Evolutionary conservation across 2,888 invertebrate genomes (phyloP), one percentile per base, ranked within the genome.

Genomic region (Tipula confusa): DNA sequence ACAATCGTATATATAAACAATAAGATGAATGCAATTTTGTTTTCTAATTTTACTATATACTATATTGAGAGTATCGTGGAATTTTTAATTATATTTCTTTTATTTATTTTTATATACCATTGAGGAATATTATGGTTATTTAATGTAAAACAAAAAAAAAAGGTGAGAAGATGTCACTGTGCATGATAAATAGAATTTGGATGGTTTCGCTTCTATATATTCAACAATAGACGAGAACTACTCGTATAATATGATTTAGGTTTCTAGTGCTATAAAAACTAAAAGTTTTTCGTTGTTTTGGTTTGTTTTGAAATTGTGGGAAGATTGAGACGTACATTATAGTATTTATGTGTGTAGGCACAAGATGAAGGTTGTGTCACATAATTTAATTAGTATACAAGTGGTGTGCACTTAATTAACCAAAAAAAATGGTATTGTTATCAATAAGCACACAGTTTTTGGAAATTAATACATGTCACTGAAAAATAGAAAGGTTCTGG

Each of bases 111-210:
- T 43, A 43, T 43, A 15, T 13, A 64, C 64, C 64, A 64, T 64
- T 64, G 24, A 64, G 24, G 64, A 64, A 64, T n/a, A 33, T 64
- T 64, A 64, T 24, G 24, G 9, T 18, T 64, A 64, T 24, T 64
- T 64, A 64, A 64, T 64, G 43, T 43, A 43, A 15, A 43, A 43
- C 1, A 43, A 43, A 43, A 15, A 15, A 64, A 24, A 24, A 64
- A 64, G 64, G 64, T 64, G 64, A 64, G 64, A 64, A 64, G 64
- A 64, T 64, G 64, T 64, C 64, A 64, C 64, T 64, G 24, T 64
- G 7, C 24, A 64, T 64, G 64, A 64, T 64, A 24, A 64, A 64
- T 64, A 64, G 15, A 18, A 15, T 43, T 43, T 43, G 0, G 36
- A 36, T n/a, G 6, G 43, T 43, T 43, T 43, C 15, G 38, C 5